A percentile compares a stretch with the other conserved stretches of the same genome.
These are phyloP conservation scores for Nomada ferruginata DNA, from an alignment of 2,888 invertebrate species.

Conservation along the genomic window DNA sequence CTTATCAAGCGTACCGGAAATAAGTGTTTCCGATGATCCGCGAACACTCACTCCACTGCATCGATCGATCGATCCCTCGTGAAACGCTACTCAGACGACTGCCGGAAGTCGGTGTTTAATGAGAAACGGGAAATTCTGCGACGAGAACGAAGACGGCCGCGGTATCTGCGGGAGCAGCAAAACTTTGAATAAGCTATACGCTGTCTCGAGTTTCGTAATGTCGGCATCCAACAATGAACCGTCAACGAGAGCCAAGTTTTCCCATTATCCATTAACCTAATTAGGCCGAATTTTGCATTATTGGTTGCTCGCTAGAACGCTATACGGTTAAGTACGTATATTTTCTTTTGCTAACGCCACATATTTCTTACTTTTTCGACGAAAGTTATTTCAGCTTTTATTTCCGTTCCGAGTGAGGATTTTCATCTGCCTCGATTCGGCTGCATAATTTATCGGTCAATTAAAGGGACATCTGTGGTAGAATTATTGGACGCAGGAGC, in stretches of 20 bases:
- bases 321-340: slow-evolving; percentile 57
- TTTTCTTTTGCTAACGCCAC: slow-evolving; percentile 42
- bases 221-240: slow-evolving; percentile 78
- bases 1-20: slow-evolving; percentile 63
- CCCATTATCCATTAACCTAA: slow-evolving; percentile 82
- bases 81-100: slow-evolving; percentile 31
- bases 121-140: slow-evolving; percentile 56
- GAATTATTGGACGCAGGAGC: slow-evolving; percentile 7
- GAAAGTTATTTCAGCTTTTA: slow-evolving; percentile 6
- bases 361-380: neutral
- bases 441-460: slow-evolving; percentile 31
- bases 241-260: slow-evolving; percentile 79
- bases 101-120: slow-evolving; percentile 43
- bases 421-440: no score
- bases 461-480: neutral
- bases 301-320: slow-evolving; percentile 68
- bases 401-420: neutral
- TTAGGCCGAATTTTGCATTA: slow-evolving; percentile 80
- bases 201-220: slow-evolving; percentile 66
- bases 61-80: slow-evolving; percentile 11
- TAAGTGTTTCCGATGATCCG: slow-evolving; percentile 60
- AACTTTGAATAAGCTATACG: slow-evolving; percentile 73
- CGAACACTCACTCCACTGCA: slow-evolving; percentile 9
- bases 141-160: slow-evolving; percentile 33
- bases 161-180: slow-evolving; percentile 41